phyloP scores from a whole-genome alignment of 2,888 invertebrate genomes.

The Coremacera marginata region DNA sequence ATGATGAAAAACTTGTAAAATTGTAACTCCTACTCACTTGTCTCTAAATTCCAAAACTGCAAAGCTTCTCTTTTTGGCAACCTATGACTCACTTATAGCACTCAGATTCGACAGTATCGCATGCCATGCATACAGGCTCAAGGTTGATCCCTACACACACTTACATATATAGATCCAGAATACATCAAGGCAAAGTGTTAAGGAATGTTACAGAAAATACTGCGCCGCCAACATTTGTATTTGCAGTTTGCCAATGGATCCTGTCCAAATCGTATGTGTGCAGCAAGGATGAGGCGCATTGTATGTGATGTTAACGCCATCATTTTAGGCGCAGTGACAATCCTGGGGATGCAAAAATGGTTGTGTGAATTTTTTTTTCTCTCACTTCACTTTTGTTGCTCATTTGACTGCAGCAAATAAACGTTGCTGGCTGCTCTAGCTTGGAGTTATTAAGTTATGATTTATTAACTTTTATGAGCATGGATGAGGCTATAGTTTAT shows the following conservation, averaged over 20 bases:
- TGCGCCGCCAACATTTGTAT: neutral
- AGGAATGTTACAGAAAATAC: neutral
- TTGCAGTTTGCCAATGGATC: neutral
- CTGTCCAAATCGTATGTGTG: neutral
- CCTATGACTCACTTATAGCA: too few relatives aligned
- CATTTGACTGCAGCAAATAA: slow-evolving; percentile 1
- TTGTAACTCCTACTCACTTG: too few relatives aligned
- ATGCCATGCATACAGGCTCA: too few relatives aligned
- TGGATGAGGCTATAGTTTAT: neutral
- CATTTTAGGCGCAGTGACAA: slow-evolving; percentile 29
- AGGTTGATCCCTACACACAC: too few relatives aligned
- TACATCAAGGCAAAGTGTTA: neutral
- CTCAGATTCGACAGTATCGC: too few relatives aligned
- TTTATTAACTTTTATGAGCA: slow-evolving; percentile 35
- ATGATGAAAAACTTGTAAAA: neutral
- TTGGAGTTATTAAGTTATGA: slow-evolving; percentile 39
- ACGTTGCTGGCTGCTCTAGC: neutral
- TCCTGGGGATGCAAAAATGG: neutral
- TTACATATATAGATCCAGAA: too few relatives aligned
- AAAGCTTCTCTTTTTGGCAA: too few relatives aligned
- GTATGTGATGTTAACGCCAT: neutral
- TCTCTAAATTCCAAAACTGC: too few relatives aligned
- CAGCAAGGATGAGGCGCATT: neutral
- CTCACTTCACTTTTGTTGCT: neutral
- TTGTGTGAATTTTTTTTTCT: too few relatives aligned